A percentile compares a stretch with the other conserved stretches of the same genome.
Evolutionary conservation across 1,140 invertebrate species (phyloP).

Genomic region (Cryptotermes secundus): DNA sequence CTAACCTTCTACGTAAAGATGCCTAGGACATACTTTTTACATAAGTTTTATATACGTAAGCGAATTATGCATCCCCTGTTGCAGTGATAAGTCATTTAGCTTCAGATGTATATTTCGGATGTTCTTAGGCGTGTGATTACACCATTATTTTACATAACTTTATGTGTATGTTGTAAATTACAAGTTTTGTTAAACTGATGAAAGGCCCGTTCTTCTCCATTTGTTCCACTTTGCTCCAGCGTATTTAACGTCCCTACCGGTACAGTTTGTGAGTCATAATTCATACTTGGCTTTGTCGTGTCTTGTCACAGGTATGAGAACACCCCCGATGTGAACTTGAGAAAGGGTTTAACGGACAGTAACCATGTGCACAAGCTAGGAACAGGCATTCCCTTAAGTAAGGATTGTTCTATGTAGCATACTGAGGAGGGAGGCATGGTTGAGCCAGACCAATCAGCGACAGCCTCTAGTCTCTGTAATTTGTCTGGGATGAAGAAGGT

Average conservation of each 20-base stretch:
- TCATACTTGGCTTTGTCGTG: conserved; percentile 1
- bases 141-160: too few species aligned
- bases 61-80: too few species aligned
- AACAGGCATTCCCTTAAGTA: background rate
- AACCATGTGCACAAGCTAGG: background rate
- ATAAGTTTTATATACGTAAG: too few species aligned
- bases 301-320: background rate
- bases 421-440: background rate
- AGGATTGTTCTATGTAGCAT: background rate
- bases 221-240: background rate
- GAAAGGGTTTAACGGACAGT: background rate
- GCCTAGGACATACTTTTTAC: too few species aligned
- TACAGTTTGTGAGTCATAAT: background rate
- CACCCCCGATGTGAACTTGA: background rate
- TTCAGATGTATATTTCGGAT: too few species aligned
- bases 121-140: too few species aligned
- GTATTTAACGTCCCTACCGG: too few species aligned
- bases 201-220: background rate
- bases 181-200: background rate
- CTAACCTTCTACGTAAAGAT: too few species aligned
- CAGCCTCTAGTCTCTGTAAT: background rate
- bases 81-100: too few species aligned
- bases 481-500: background rate
- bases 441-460: background rate
- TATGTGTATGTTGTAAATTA: background rate